Evolutionary conservation across 1,140 invertebrate species (phyloP).

Genomic region (Probaryconus sp.): DNA sequence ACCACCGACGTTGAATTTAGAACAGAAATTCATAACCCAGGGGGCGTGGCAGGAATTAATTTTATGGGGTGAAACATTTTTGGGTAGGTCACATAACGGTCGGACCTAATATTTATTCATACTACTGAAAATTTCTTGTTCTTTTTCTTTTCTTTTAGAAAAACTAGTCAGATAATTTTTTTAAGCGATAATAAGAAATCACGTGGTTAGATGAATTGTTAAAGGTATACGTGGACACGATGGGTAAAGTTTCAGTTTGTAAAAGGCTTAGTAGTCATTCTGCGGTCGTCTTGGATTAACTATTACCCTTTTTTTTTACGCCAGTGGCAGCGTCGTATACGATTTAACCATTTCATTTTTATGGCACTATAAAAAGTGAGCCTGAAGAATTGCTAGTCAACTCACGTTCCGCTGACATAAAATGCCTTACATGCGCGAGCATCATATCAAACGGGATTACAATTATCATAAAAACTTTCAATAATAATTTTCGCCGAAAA

Average conservation of each 20-base stretch:
- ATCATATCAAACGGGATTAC: slow-evolving; percentile 43
- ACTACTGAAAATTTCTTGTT: too few species aligned
- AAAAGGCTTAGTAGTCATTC: slow-evolving; percentile 54
- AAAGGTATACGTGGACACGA: too few species aligned
- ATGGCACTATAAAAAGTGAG: slow-evolving; percentile 60
- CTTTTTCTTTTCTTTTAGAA: too few species aligned
- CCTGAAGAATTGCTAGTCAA: slow-evolving; percentile 67
- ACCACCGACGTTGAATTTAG: too few species aligned
- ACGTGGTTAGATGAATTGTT: too few species aligned
- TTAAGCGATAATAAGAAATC: too few species aligned
- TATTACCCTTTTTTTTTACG: slow-evolving; percentile 60
- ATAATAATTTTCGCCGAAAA: slow-evolving; percentile 24
- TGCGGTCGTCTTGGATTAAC: slow-evolving; percentile 56
- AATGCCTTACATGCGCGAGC: slow-evolving; percentile 43
- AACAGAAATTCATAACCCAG: slow-evolving; percentile 32
- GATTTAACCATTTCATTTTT: slow-evolving; percentile 64
- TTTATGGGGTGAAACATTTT: slow-evolving; percentile 32
- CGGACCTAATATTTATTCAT: too few species aligned
- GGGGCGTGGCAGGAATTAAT: slow-evolving; percentile 40
- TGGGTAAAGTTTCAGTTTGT: slow-evolving; percentile 44
- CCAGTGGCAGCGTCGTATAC: slow-evolving; percentile 45
- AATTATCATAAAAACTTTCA: slow-evolving; percentile 51
- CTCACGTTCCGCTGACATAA: slow-evolving; percentile 67
- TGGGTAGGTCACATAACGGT: too few species aligned
- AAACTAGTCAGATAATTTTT: too few species aligned